Percentiles rank a stretch among this genome's conserved stretches.
Evolutionary conservation across 92 coral and sea anemone species (phyloP).

Genomic region (Epizoanthus stellaris): DNA sequence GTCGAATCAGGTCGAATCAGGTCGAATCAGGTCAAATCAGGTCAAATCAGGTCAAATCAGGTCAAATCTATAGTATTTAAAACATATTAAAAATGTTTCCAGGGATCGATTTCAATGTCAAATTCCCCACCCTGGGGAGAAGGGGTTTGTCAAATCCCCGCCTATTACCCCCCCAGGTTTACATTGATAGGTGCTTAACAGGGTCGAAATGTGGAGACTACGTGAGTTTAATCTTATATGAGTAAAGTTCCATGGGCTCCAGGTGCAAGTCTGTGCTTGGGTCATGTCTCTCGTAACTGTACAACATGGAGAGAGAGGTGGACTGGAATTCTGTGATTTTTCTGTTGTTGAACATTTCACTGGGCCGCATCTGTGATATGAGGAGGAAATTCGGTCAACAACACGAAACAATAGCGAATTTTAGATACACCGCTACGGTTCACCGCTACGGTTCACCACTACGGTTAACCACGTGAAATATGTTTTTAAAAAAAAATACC

Average conservation of each 20-base stretch:
- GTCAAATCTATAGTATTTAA: too few species aligned
- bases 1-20: too few species aligned
- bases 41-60: too few species aligned
- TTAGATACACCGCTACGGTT: not conserved
- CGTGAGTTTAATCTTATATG: slow-evolving; percentile 85
- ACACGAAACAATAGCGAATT: not conserved
- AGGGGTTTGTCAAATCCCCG: too few species aligned
- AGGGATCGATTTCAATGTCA: too few species aligned
- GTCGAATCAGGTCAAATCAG: too few species aligned
- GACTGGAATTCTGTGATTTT: slow-evolving; percentile 72
- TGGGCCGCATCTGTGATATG: slow-evolving; percentile 64
- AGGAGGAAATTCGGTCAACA: not conserved
- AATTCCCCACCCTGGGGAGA: too few species aligned
- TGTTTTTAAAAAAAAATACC: too few species aligned
- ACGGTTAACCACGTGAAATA: too few species aligned
- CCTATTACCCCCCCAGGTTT: too few species aligned
- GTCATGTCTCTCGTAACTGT: slow-evolving; percentile 74
- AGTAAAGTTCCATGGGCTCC: slow-evolving; percentile 94
- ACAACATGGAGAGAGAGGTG: slow-evolving; percentile 85
- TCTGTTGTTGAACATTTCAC: slow-evolving; percentile 72
- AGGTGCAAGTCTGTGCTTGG: slow-evolving; percentile 75
- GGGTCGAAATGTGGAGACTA: slow-evolving; percentile 28
- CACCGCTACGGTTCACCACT: not conserved
- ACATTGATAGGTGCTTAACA: too few species aligned
- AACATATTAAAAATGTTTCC: too few species aligned